These are phyloP conservation scores for Invenusta paracnida DNA, from an alignment of 2,888 invertebrate species.

Conservation along the genomic window DNA sequence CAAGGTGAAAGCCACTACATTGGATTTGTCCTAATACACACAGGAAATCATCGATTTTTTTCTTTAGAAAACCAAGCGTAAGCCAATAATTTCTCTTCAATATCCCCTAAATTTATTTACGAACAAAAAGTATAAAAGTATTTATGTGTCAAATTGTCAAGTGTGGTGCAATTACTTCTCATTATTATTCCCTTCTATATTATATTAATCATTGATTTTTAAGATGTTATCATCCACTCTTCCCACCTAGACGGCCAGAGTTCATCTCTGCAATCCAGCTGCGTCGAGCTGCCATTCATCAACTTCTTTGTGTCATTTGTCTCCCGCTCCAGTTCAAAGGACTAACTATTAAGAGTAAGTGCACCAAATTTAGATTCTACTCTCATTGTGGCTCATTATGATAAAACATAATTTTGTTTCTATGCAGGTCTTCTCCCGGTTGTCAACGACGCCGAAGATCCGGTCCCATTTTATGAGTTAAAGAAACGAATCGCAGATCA, in stretches of 20 bases:
- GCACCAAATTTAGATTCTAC: no score
- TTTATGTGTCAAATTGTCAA: no score
- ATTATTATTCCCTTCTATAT: no score
- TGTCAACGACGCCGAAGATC: constrained; percentile 48
- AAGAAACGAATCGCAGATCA: constrained; percentile 65
- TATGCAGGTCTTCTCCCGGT: constrained; percentile 50
- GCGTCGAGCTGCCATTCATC: constrained; percentile 82
- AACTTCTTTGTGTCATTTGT: constrained; percentile 81
- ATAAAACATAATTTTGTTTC: background rate
- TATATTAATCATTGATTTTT: background rate
- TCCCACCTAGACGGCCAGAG: constrained; percentile 32
- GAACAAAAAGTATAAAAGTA: no score
- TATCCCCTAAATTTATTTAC: no score
- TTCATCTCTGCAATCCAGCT: constrained; percentile 63
- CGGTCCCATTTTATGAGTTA: constrained; percentile 55
- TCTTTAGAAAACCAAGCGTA: no score
- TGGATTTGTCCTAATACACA: no score
- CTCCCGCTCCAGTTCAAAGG: constrained; percentile 79
- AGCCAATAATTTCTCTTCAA: no score
- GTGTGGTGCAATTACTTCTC: no score
- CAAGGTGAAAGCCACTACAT: no score
- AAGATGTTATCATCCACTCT: background rate
- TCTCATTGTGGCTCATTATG: background rate
- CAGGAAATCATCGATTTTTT: no score
- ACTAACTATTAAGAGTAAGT: constrained; percentile 35